Base-by-base conservation (phyloP, 2,797 vertebrate species). In the Etheostoma nigrum region DNA sequence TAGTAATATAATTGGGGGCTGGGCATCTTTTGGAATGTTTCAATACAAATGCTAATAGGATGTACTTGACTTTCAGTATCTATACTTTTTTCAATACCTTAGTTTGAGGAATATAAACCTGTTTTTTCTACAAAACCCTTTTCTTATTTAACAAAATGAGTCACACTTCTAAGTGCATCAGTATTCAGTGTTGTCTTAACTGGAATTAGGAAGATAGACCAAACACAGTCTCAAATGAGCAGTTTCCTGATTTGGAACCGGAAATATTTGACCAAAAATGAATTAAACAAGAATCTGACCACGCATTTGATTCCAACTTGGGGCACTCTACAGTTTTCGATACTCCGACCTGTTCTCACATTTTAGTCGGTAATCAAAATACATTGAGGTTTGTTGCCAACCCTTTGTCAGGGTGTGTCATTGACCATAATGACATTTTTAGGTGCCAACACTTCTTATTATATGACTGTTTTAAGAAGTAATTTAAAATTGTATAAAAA, bases 401-500 rank as follows among this genome's bases (percentile, higher is more conserved):
- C 19, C 49, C n/a, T 8, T 49, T 23, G 48, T 42, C 16, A 42
- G 47, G 15, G 18, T 36, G 18, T 18, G 48, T 45, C 36, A 62
- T 18, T 49, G 48, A 16, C 62, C 11, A 53, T 52, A 36, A 45
- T n/a, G 1, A 66, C 10, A 8, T 14, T 47, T 36, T 49, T 51
- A 45, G 11, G 16, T 1, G 2, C 44, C 11, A 25, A 19, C 23
- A 49, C 15, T 47, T 69, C 21, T 25, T 68, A 42, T 25, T 27
- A 53, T 42, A 66, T 40, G 45, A 53, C 21, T 59, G 25, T 69
- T 67, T 59, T 12, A 71, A 51, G 48, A 67, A 42, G 42, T 14
- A 48, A 8, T 36, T 72, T 58, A 42, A 55, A 74, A 51, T 42
- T 49, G 23, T 15, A 69, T 25, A 62, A 51, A 74, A 33, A 75